Percentiles rank a stretch among this genome's conserved stretches.
phyloP scores from a whole-genome alignment of 2,113 vertebrate genomes.

The Actenoides lindsayi region DNA sequence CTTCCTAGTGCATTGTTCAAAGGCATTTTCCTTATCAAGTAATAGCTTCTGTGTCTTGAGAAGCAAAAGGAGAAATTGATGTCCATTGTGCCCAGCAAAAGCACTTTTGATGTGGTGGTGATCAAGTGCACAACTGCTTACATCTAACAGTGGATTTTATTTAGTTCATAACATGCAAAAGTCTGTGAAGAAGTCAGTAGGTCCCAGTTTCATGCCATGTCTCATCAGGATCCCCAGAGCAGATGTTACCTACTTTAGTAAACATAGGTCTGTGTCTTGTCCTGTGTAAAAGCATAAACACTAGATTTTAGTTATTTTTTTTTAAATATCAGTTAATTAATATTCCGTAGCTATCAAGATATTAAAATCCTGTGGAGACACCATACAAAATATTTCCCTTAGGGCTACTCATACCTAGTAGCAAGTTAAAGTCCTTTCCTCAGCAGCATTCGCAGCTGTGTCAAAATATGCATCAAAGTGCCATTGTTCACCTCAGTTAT shows the following conservation, averaged over 20 bases:
- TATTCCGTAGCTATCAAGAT: background rate
- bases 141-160: background rate
- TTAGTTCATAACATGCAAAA: background rate
- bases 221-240: background rate
- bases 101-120: background rate
- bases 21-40: slow-evolving; percentile 16
- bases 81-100: background rate
- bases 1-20: slow-evolving; percentile 10
- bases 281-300: background rate
- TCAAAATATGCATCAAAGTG: background rate
- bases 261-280: background rate
- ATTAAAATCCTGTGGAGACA: background rate
- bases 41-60: background rate
- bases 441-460: background rate
- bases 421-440: background rate
- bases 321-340: background rate
- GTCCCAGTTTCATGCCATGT: background rate
- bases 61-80: background rate
- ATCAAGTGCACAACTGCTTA: background rate
- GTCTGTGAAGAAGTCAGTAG: background rate
- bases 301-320: background rate
- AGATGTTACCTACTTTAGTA: background rate
- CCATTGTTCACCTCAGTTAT: background rate
- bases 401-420: background rate
- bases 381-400: background rate